Evolutionary conservation across 1,140 invertebrate genomes (phyloP), one percentile per base, ranked within the genome.

Genomic region (Dinoponera quadriceps): DNA sequence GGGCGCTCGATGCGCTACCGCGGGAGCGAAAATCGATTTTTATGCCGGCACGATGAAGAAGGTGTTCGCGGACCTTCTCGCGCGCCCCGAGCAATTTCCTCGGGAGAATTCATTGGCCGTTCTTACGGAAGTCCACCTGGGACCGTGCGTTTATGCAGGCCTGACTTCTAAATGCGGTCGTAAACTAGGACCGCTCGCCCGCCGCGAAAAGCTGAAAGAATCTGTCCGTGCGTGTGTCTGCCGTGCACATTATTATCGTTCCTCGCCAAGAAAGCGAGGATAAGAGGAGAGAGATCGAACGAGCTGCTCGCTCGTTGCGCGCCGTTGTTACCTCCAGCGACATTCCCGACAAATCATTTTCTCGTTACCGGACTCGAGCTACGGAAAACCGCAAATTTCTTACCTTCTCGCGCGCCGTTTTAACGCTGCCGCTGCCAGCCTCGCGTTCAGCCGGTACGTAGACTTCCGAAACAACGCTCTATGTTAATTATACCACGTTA

Each of bases 81-180:
- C 75, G 66, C 51, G 54, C 29, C 38, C 62, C 29, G 49, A 25
- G 80, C 84, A 87, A 86, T 89, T 88, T 90, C 25, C 84, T 63
- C 54, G 29, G 62, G 38, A 80, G 82, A 88, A 89, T 90, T 89
- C 89, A 89, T 90, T 86, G 88, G 63, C 60, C 82, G 86, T 87
- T 88, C 69, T 48, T 63, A 44, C 65, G 73, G 18, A 63, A 84
- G 85, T 89, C 87, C 88, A 89, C 88, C 88, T 89, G 88, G 63
- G 87, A 44, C 85, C 87, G 22, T 55, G 54, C 72, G 48, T 89
- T 89, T 89, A 89, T 89, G 81, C 84, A 89, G 65, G 65, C 65
- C 57, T 54, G 75, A 74, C 66, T 82, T 77, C 86, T 85, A 82
- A 87, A 85, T 57, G 73, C 20, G n/a, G 25, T 33, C 82, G 83